phyloP scores from a whole-genome alignment of 2,113 vertebrate genomes.

The Protobothrops flavoviridis region DNA sequence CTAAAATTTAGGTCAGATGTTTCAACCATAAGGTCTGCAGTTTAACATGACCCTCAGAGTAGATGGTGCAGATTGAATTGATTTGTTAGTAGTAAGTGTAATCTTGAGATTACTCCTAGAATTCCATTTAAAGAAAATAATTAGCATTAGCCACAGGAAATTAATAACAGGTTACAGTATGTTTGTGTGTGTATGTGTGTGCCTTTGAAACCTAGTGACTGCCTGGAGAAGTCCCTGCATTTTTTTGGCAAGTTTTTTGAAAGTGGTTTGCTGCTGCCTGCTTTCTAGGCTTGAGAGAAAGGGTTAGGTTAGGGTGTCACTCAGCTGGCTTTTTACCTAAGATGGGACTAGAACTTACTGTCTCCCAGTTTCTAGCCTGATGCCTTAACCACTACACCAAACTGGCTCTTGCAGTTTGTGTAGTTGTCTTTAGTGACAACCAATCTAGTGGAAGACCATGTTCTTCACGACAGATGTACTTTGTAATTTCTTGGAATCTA shows the following conservation, averaged over 20 bases:
- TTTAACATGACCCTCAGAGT: background rate
- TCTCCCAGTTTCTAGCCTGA: background rate
- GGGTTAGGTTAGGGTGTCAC: background rate
- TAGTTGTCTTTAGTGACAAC: background rate
- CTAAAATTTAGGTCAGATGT: background rate
- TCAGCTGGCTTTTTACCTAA: background rate
- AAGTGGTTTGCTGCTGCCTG: background rate
- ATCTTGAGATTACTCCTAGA: background rate
- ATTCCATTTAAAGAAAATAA: background rate
- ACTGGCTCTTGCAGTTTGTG: background rate
- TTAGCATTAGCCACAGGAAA: background rate
- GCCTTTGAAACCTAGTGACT: background rate
- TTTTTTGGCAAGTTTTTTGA: background rate
- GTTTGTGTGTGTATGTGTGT: background rate
- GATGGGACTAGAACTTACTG: background rate
- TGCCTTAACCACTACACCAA: background rate
- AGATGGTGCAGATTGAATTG: background rate
- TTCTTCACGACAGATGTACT: background rate
- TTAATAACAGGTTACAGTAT: no score
- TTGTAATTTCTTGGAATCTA: background rate
- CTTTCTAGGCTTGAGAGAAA: background rate
- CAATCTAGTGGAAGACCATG: background rate
- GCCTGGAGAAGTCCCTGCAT: background rate
- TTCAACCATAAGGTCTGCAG: background rate
- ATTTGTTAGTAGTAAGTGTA: background rate